Conservation (phyloP, 2,797 vertebrate genomes). For the Gymnoscopelus microlampas region DNA sequence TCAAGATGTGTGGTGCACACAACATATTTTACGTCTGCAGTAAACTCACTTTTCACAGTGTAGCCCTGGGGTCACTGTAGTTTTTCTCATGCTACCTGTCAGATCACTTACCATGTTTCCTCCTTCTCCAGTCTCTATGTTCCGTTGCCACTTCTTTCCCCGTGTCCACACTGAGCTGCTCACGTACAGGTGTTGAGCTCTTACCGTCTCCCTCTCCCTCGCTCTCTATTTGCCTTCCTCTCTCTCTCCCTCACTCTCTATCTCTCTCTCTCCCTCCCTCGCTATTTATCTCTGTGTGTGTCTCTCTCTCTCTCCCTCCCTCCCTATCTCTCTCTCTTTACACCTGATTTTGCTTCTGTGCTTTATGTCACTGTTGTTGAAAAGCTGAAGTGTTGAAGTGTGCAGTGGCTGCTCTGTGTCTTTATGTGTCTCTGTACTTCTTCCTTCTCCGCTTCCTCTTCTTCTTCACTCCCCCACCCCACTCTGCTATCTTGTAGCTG, state of each 20-base stretch:
- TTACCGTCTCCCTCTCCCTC: neutral
- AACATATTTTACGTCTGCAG: too few relatives aligned
- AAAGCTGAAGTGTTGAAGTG: slow-evolving; percentile 45
- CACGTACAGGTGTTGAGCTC: neutral
- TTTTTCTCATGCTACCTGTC: slow-evolving; percentile 44
- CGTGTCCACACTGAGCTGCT: neutral
- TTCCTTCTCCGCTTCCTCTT: slow-evolving; percentile 80
- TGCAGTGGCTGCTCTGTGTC: slow-evolving; percentile 61
- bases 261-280: neutral
- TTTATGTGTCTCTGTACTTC: slow-evolving; percentile 69
- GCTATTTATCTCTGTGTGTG: neutral
- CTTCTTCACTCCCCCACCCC: slow-evolving; percentile 84
- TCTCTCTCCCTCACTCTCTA: neutral
- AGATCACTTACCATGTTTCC: neutral
- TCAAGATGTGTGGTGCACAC: too few relatives aligned
- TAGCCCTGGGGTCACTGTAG: neutral
- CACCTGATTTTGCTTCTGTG: slow-evolving; percentile 38
- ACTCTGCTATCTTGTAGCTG: slow-evolving; percentile 92
- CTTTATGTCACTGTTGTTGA: slow-evolving; percentile 36
- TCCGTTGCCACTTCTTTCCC: neutral
- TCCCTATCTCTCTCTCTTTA: slow-evolving; percentile 21
- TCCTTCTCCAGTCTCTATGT: neutral
- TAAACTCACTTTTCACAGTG: neutral
- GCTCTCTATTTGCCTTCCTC: neutral
- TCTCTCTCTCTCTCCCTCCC: neutral